Base-by-base conservation (phyloP, 2,113 vertebrate genomes). In the Gavia stellata region DNA sequence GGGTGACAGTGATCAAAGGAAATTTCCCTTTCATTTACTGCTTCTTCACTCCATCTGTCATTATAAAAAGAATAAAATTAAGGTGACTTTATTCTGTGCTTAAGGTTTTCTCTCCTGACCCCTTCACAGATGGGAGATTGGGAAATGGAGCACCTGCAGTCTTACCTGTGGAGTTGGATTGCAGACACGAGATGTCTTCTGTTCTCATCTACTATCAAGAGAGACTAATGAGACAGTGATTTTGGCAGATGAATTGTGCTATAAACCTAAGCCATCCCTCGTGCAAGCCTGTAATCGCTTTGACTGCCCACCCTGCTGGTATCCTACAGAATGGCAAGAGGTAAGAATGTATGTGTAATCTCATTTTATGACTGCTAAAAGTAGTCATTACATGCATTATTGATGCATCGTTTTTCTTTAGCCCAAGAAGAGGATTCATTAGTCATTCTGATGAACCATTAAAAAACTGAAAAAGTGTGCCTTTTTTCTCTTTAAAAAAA, bases 261-360 rank as follows among this genome's bases (percentile, higher is more conserved):
- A 73, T 42, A 98, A 95, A 81, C 98, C 98, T 47, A 99, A 99
- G 52, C 99, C 99, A 67, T 96, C 79, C 62, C 97, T 98, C 0
- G 97, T 99, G 38, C 99, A 99, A 97, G 99, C 99, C 92, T 99
- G 99, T 97, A 99, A 99, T 97, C 99, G 98, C 42, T 99, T 99
- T 90, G 98, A 99, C 96, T 99, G 99, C 88, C 99, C 99, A n/a
- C 99, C 99, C 9, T 98, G 97, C 96, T 99, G 99, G 99, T 98
- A 99, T 83, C 85, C 98, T 34, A 95, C 81, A 34, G 98, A 98
- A 63, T 99, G 99, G 99, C 98, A 98, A 95, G 98, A 97, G 98
- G 99, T 99, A 98, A 98, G 96, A 97, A 52, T 40, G 20, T 34
- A 34, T 40, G 25, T 55, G 9, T 49, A 59, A 75, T 86, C 18